These are phyloP conservation scores for Lepidochrysops patricia DNA, from an alignment of 2,888 invertebrate genomes.

Conservation along the genomic window DNA sequence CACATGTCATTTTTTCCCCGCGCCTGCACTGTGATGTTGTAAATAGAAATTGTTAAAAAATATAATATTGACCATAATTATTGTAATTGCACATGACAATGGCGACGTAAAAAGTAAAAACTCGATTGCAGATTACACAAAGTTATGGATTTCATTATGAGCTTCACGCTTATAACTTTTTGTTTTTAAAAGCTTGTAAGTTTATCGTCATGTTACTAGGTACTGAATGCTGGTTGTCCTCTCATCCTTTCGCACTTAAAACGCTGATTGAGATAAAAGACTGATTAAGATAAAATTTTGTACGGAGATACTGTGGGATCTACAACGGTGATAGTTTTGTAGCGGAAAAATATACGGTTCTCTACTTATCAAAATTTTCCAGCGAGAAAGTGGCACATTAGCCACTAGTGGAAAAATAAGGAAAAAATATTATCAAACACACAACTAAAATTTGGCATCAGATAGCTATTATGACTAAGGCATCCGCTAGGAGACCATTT, in stretches of 20 bases:
- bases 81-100: conserved; percentile 2
- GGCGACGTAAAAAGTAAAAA: background rate
- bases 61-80: background rate
- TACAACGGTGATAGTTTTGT: too few species aligned
- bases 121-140: background rate
- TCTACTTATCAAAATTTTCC: too few species aligned
- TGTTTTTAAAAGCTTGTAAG: background rate
- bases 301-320: too few species aligned
- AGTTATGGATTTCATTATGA: background rate
- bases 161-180: background rate
- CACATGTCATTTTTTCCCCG: conserved; percentile 35
- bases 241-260: too few species aligned
- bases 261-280: too few species aligned
- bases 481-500: background rate
- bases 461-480: background rate
- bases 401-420: too few species aligned
- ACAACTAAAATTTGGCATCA: background rate
- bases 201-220: background rate
- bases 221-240: background rate
- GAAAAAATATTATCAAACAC: too few species aligned
- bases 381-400: too few species aligned
- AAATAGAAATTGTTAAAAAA: background rate
- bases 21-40: background rate
- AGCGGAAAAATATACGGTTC: too few species aligned
- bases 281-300: too few species aligned